Percentiles rank a stretch among this genome's conserved stretches.
Evolutionary conservation across 2,797 vertebrate genomes (phyloP).

Genomic region (Halcyon badia): DNA sequence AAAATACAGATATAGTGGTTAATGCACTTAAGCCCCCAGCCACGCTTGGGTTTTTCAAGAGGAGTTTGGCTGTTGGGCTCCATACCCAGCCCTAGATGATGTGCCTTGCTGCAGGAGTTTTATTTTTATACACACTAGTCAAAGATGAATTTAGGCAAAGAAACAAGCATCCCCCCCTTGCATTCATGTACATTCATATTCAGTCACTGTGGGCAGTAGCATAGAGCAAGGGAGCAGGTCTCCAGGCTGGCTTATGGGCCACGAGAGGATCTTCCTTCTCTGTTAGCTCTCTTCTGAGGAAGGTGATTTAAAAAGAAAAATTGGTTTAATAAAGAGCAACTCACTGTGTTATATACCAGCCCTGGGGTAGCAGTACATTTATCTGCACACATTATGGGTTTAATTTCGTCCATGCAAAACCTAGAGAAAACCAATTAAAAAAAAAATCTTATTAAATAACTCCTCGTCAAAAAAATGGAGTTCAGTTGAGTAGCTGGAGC

Average conservation of each 20-base stretch:
- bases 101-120: neutral
- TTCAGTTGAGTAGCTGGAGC: neutral
- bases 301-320: conserved; percentile 49
- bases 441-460: neutral
- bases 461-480: neutral
- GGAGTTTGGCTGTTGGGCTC: neutral
- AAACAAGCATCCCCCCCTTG: neutral
- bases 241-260: neutral
- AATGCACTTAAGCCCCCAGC: neutral
- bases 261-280: neutral
- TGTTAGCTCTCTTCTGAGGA: neutral
- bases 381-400: conserved; percentile 40
- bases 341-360: conserved; percentile 3
- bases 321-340: conserved; percentile 47
- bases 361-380: neutral
- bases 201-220: neutral
- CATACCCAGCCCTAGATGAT: neutral
- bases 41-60: neutral
- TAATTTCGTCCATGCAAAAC: conserved; percentile 35
- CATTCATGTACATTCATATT: neutral
- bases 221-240: neutral
- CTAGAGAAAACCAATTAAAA: neutral
- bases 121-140: neutral
- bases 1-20: neutral
- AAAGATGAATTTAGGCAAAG: neutral